Percentiles rank a stretch among this genome's conserved stretches.
Evolutionary conservation across 35 echinoderm and acorn worm species (phyloP).

Genomic region (Stichopus chloronotus): DNA sequence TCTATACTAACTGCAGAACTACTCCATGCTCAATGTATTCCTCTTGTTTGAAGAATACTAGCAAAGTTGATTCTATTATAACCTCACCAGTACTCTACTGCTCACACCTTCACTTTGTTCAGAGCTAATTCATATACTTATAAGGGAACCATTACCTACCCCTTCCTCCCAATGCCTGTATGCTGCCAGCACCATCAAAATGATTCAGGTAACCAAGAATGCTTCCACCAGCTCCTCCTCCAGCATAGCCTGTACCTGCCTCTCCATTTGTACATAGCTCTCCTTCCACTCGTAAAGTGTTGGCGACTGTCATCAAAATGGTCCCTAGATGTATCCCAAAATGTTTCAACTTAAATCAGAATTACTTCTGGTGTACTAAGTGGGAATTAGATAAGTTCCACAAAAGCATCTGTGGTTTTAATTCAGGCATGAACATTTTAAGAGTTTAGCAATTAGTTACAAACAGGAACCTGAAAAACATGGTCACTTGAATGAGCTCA

Average conservation of each 20-base stretch:
- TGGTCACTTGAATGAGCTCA: too few species aligned
- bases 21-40: too few species aligned
- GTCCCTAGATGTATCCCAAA: constrained; percentile 46
- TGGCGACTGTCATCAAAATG: constrained; percentile 58
- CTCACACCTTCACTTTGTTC: too few species aligned
- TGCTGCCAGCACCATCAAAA: constrained; percentile 78
- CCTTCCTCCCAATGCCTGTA: constrained; percentile 76
- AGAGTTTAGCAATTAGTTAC: too few species aligned
- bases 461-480: too few species aligned
- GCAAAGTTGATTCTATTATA: too few species aligned
- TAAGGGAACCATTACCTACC: constrained; percentile 36
- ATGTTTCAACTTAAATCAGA: background rate
- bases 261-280: constrained; percentile 82
- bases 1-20: too few species aligned
- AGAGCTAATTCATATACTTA: background rate
- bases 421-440: too few species aligned
- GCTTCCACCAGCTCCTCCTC: constrained; percentile 84
- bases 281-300: constrained; percentile 85
- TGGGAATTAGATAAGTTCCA: too few species aligned
- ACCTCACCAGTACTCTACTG: too few species aligned
- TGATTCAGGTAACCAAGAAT: constrained; percentile 71
- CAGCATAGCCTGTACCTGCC: constrained; percentile 26
- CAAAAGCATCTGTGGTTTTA: too few species aligned
- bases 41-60: too few species aligned
- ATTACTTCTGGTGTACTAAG: background rate